Evolutionary conservation across 2,113 vertebrate genomes (phyloP).

Genomic region (Centropus bengalensis): DNA sequence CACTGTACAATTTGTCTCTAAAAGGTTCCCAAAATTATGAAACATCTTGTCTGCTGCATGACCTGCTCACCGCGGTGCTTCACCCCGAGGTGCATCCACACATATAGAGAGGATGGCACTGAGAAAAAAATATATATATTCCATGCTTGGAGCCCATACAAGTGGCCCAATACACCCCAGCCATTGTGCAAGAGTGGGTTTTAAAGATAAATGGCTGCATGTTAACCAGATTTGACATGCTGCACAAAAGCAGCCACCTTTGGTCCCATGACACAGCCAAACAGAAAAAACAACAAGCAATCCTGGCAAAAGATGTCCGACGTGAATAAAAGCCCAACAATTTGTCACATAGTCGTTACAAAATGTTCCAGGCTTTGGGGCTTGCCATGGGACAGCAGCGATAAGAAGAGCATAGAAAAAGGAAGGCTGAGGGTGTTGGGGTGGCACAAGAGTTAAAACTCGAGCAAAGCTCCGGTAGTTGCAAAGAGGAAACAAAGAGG

Average conservation of each 20-base stretch:
- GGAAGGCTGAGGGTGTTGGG: neutral
- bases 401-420: conserved; percentile 51
- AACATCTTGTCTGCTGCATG: conserved; percentile 87
- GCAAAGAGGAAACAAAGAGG: conserved; percentile 57
- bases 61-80: conserved; percentile 79
- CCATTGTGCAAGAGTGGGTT: conserved; percentile 83
- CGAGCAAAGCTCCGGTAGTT: conserved; percentile 40
- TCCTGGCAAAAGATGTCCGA: conserved; percentile 80
- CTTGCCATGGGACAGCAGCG: conserved; percentile 72
- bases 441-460: conserved; percentile 70
- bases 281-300: conserved; percentile 85
- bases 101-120: conserved; percentile 53
- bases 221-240: conserved; percentile 97
- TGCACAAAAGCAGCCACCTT: conserved; percentile 92
- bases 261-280: conserved; percentile 88
- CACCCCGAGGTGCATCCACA: conserved; percentile 51
- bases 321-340: conserved; percentile 78
- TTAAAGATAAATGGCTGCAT: conserved; percentile 89
- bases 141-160: conserved; percentile 56
- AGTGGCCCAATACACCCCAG: conserved; percentile 71
- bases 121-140: conserved; percentile 17
- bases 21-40: conserved; percentile 88
- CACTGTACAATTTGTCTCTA: conserved; percentile 88
- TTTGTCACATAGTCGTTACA: conserved; percentile 87
- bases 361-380: conserved; percentile 82